Evolutionary conservation across 2,888 invertebrate species (phyloP).

Genomic region (Ophonus ardosiacus): DNA sequence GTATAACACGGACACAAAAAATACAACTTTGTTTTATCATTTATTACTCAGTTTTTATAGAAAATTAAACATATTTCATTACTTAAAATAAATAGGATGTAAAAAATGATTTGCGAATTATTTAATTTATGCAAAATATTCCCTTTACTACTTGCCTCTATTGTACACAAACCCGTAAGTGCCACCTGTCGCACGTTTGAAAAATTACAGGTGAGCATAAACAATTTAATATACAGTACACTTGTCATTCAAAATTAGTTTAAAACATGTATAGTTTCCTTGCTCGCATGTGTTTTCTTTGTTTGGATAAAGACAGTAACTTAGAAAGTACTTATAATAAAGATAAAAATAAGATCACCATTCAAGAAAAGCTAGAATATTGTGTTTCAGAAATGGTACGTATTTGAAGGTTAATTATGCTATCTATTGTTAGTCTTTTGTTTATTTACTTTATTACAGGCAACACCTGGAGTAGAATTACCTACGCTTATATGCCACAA

Average conservation of each 20-base stretch:
- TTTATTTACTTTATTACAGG: constrained; percentile 17
- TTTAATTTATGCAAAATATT: neutral
- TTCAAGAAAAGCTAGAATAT: constrained; percentile 43
- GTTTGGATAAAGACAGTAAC: constrained; percentile 37
- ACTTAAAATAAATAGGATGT: too few relatives aligned
- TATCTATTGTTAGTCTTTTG: neutral
- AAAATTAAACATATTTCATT: too few relatives aligned
- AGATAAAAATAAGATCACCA: constrained; percentile 41
- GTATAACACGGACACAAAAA: too few relatives aligned
- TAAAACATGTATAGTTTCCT: constrained; percentile 40
- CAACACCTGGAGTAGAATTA: constrained; percentile 32
- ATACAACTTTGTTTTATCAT: too few relatives aligned
- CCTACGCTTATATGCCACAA: constrained; percentile 32
- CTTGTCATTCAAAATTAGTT: neutral
- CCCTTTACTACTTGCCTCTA: neutral
- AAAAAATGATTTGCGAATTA: too few relatives aligned
- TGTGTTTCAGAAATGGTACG: constrained; percentile 32
- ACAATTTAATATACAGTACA: constrained; percentile 1
- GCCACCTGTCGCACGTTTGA: constrained; percentile 5
- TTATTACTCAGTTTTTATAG: too few relatives aligned
- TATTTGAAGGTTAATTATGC: constrained; percentile 24
- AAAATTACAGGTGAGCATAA: constrained; percentile 40
- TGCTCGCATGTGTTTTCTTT: constrained; percentile 26
- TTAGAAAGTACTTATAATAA: constrained; percentile 29
- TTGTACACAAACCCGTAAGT: neutral